Evolutionary conservation across 2,797 vertebrate genomes (phyloP).

Genomic region (Aphelocoma californica): DNA sequence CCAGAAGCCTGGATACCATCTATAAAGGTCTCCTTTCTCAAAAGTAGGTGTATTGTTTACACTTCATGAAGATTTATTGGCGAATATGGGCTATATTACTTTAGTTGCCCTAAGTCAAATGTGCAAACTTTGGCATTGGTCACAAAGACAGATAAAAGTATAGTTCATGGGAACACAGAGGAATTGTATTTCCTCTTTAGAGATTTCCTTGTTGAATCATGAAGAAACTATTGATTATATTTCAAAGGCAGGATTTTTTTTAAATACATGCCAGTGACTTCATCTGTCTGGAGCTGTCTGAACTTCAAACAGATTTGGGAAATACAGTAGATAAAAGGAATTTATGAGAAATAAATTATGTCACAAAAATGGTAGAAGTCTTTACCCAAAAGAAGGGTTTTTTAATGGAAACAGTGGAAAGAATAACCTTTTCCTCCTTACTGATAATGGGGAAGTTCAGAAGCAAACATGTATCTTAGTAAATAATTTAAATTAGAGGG

Average conservation of each 20-base stretch:
- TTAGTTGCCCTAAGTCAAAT: not conserved
- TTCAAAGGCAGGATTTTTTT: conserved; percentile 31
- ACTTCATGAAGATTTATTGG: not conserved
- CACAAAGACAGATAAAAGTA: conserved; percentile 4
- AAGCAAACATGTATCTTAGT: not conserved
- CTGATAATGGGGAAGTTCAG: not conserved
- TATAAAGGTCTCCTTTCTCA: not conserved
- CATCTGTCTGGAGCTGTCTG: conserved; percentile 27
- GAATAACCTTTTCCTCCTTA: not conserved
- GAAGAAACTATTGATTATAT: conserved; percentile 61
- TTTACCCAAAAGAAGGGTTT: not conserved
- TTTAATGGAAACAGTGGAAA: not conserved
- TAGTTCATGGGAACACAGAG: not conserved
- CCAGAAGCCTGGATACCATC: not conserved
- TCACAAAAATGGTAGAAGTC: not conserved
- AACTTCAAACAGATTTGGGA: conserved; percentile 53
- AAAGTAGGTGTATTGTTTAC: not conserved
- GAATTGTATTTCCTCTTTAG: conserved; percentile 22
- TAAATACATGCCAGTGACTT: conserved; percentile 13
- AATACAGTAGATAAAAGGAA: conserved; percentile 25
- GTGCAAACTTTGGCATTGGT: not conserved
- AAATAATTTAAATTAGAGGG: not conserved
- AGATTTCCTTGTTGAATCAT: conserved; percentile 42
- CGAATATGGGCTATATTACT: not conserved
- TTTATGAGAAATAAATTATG: conserved; percentile 32